These are phyloP conservation scores for Xanthorhoe spadicearia DNA, from an alignment of 2,888 invertebrate species.

Conservation along the genomic window DNA sequence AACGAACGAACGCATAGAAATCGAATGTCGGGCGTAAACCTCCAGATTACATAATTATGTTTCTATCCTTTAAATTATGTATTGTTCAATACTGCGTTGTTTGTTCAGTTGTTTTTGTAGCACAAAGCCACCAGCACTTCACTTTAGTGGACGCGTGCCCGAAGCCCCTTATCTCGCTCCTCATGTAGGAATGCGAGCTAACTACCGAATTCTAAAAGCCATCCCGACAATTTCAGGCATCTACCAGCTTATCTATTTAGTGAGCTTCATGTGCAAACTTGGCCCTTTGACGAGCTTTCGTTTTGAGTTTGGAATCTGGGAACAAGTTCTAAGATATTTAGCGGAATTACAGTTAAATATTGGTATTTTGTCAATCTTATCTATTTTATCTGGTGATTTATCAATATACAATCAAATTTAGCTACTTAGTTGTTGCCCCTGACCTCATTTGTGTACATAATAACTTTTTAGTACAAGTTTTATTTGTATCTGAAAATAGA, in stretches of 20 bases:
- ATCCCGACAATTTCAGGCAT: slow-evolving; percentile 49
- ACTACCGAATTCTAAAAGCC: slow-evolving; percentile 53
- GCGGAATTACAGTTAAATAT: too few species aligned
- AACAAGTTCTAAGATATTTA: not conserved
- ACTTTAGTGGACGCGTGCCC: not conserved
- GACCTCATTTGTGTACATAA: too few species aligned
- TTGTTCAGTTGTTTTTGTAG: not conserved
- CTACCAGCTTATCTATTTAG: slow-evolving; percentile 42
- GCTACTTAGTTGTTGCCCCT: too few species aligned
- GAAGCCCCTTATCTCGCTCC: slow-evolving; percentile 38
- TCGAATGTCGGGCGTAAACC: too few species aligned
- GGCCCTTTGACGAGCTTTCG: slow-evolving; percentile 34
- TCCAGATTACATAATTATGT: not conserved
- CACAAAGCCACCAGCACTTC: not conserved
- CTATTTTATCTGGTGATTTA: not conserved
- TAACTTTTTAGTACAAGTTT: too few species aligned
- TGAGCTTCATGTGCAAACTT: slow-evolving; percentile 30
- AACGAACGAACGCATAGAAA: too few species aligned
- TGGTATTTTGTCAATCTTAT: not conserved
- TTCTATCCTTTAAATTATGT: too few species aligned
- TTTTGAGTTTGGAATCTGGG: slow-evolving; percentile 18
- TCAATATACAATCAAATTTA: too few species aligned
- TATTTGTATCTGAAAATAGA: too few species aligned
- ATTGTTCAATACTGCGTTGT: not conserved
- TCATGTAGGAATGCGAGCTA: slow-evolving; percentile 51